Base-by-base conservation (phyloP, 2,797 vertebrate genomes). In the Aeoliscus strigatus region DNA sequence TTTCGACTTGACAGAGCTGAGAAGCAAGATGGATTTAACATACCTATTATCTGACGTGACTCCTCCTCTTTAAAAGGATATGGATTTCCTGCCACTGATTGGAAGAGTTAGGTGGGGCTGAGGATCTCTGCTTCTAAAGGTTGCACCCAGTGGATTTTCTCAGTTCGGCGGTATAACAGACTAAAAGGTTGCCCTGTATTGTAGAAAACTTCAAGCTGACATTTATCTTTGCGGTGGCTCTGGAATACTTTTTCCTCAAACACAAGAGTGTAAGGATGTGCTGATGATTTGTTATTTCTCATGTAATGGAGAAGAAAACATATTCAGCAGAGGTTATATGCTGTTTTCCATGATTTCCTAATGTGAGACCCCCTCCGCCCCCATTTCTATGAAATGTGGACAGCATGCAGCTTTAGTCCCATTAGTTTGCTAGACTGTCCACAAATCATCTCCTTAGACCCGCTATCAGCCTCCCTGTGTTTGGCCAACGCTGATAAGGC, bases 21-120 rank as follows among this genome's bases (percentile, higher is more conserved):
- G 72, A 83, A 81, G 81, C 70, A 73, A 82, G 80, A 88, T 88
- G 76, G 84, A 89, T 90, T 88, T 84, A 70, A 86, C 82, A 85
- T 77, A 86, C 87, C 84, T 86, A 79, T 86, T 86, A 88, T 86
- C 81, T 85, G 83, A 81, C 81, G 76, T 77, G 75, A 83, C 82
- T 80, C 77, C 73, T 81, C 65, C 77, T 75, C 67, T 79, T 75
- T 77, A 83, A 84, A 69, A 77, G 73, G 61, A 53, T 86, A 89
- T 88, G 59, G 87, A 88, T 89, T 89, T 86, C 79, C 84, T 86
- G 86, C 81, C 87, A 80, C 61, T 74, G 80, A 73, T 67, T 70
- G 36, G 17, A 68, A 56, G 66, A 68, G 75, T 70, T 65, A 66
- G 59, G 67, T 47, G 45, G 60, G 40, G 16, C 61, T 36, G 46